Evolutionary conservation across 2,888 invertebrate genomes (phyloP).

Genomic region (Hydrotaea cyrtoneurina): DNA sequence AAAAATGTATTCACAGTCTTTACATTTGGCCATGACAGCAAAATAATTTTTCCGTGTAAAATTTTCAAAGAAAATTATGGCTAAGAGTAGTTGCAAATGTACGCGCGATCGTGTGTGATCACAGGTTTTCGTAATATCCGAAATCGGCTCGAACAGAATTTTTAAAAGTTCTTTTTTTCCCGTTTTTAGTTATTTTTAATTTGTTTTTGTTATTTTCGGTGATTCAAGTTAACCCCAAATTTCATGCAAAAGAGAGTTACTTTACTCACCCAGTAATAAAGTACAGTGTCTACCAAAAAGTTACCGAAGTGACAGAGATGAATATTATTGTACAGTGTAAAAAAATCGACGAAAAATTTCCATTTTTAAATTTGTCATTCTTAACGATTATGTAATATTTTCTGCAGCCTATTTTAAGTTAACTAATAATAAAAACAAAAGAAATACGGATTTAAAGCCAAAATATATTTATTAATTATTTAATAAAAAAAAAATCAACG

Average conservation of each 20-base stretch:
- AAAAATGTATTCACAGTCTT: constrained; percentile 29
- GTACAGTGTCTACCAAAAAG: constrained; percentile 22
- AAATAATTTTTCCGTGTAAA: constrained; percentile 54
- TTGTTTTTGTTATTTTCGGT: neutral
- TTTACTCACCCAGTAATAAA: constrained; percentile 12
- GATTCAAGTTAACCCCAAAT: neutral
- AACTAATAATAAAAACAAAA: too few relatives aligned
- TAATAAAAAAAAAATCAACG: constrained; percentile 7
- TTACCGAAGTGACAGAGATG: neutral
- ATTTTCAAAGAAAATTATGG: constrained; percentile 42
- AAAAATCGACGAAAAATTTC: neutral
- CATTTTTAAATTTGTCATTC: neutral
- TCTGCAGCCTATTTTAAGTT: constrained; percentile 19
- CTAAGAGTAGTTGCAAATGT: constrained; percentile 54
- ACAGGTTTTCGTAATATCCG: constrained; percentile 16
- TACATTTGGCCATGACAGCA: constrained; percentile 41
- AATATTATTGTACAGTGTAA: constrained; percentile 1
- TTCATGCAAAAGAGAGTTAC: constrained; percentile 9
- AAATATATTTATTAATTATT: neutral
- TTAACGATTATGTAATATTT: constrained; percentile 39
- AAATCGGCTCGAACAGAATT: neutral
- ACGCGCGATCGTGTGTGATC: constrained; percentile 59
- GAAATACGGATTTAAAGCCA: constrained; percentile 3
- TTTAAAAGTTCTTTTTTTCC: neutral
- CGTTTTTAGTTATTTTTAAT: neutral